These are phyloP conservation scores for Ctenosaura bakeri DNA, from an alignment of 2,797 vertebrate species.

Conservation along the genomic window DNA sequence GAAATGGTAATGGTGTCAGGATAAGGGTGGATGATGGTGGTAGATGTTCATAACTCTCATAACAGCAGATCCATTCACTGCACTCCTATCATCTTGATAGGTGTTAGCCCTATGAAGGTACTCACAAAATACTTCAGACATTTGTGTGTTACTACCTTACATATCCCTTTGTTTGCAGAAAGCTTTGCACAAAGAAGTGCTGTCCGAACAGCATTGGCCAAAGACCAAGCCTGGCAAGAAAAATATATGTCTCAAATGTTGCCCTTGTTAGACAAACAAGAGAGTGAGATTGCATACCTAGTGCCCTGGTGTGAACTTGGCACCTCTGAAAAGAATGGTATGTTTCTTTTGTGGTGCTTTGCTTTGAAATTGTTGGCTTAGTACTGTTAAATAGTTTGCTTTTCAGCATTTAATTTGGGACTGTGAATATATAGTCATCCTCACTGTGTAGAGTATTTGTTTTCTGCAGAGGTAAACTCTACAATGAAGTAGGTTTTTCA, in stretches of 20 bases:
- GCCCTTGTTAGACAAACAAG: slow-evolving; percentile 86
- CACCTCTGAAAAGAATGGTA: slow-evolving; percentile 85
- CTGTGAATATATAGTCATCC: not conserved
- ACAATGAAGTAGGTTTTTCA: not conserved
- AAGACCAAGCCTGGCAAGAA: slow-evolving; percentile 88
- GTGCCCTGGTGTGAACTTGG: slow-evolving; percentile 91
- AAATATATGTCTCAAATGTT: slow-evolving; percentile 85
- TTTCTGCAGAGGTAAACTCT: not conserved
- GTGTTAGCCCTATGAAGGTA: not conserved
- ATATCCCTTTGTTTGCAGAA: slow-evolving; percentile 77
- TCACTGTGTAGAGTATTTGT: not conserved
- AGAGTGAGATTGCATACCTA: slow-evolving; percentile 88
- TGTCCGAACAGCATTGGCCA: slow-evolving; percentile 85
- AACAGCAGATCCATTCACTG: not conserved
- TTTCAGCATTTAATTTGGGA: not conserved
- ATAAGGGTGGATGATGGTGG: not conserved
- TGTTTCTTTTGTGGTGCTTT: slow-evolving; percentile 62
- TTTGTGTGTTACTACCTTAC: not conserved
- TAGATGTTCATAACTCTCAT: not conserved
- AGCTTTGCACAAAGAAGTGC: slow-evolving; percentile 87
- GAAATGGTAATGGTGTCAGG: not conserved
- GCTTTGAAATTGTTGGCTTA: not conserved
- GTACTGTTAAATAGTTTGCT: slow-evolving; percentile 38
- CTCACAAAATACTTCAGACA: slow-evolving; percentile 2
- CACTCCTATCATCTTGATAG: not conserved